A percentile compares a stretch with the other conserved stretches of the same genome.
Evolutionary conservation across 2,888 invertebrate species (phyloP).

Genomic region (Protodeltote pygarga): DNA sequence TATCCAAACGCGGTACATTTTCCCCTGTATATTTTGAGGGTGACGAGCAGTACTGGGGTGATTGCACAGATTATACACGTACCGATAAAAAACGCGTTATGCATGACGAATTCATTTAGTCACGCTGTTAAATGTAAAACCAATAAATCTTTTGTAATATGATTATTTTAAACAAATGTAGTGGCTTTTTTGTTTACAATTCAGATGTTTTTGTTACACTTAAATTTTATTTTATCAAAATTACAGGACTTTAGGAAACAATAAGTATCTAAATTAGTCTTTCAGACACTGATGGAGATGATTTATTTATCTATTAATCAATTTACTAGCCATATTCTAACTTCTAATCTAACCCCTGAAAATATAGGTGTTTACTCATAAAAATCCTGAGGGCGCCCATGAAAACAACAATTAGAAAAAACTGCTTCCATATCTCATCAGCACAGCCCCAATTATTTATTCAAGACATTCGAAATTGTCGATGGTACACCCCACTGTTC

Average conservation of each 20-base stretch:
- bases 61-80: constrained; percentile 68
- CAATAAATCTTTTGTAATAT: no score
- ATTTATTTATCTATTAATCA: no score
- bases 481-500: constrained; percentile 46
- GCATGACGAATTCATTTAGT: constrained; percentile 21
- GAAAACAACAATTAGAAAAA: no score
- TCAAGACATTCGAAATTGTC: constrained; percentile 70
- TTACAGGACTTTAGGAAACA: neutral
- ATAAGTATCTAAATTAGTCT: neutral
- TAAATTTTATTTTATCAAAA: no score
- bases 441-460: constrained; percentile 69
- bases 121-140: neutral
- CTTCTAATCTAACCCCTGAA: no score
- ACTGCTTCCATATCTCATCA: constrained; percentile 40
- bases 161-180: no score
- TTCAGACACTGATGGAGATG: no score
- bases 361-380: no score
- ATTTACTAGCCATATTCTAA: no score
- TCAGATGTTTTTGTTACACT: no score
- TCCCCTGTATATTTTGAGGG: constrained; percentile 35
- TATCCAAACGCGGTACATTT: constrained; percentile 15
- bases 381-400: no score
- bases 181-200: no score
- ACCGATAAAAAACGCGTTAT: constrained; percentile 48
- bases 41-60: constrained; percentile 55